Percentiles rank a stretch among this genome's conserved stretches.
Conservation (phyloP, 2,888 invertebrate species). For the Scelioninae gen. 1 region DNA sequence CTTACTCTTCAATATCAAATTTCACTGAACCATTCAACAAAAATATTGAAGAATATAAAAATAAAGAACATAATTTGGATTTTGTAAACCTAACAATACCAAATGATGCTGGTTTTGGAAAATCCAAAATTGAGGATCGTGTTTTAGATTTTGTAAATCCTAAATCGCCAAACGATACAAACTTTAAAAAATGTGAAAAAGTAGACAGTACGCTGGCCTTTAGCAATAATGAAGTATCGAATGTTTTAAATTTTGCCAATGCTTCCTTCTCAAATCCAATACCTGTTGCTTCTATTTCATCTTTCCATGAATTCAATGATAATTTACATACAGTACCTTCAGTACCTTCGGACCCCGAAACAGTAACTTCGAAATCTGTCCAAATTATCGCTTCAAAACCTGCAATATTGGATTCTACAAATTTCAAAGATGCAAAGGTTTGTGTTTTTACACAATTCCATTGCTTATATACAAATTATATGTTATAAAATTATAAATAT, state of each 20-base stretch:
- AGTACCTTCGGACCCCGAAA: background rate
- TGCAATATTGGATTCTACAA: conserved; percentile 1
- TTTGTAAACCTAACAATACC: background rate
- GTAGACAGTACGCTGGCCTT: background rate
- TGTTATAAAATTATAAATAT: background rate
- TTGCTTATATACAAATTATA: background rate
- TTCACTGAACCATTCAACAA: too few relatives aligned
- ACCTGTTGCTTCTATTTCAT: background rate
- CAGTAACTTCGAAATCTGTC: background rate
- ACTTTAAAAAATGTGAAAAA: background rate
- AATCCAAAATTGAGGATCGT: background rate
- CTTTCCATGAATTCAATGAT: background rate
- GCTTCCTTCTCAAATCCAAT: background rate
- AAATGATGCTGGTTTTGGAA: too few relatives aligned
- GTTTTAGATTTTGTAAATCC: conserved; percentile 11
- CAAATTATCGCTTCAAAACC: conserved; percentile 2
- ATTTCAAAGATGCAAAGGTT: conserved; percentile 5
- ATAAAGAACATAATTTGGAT: background rate
- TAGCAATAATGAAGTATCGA: background rate
- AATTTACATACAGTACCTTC: background rate
- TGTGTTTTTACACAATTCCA: background rate
- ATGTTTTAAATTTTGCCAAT: conserved; percentile 8
- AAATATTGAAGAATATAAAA: background rate
- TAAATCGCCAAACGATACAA: conserved; percentile 1
- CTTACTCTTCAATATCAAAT: background rate